Evolutionary conservation across 1,140 invertebrate species (phyloP), one percentile per base, ranked within the genome.

Genomic region (Meloidogyne chitwoodi): DNA sequence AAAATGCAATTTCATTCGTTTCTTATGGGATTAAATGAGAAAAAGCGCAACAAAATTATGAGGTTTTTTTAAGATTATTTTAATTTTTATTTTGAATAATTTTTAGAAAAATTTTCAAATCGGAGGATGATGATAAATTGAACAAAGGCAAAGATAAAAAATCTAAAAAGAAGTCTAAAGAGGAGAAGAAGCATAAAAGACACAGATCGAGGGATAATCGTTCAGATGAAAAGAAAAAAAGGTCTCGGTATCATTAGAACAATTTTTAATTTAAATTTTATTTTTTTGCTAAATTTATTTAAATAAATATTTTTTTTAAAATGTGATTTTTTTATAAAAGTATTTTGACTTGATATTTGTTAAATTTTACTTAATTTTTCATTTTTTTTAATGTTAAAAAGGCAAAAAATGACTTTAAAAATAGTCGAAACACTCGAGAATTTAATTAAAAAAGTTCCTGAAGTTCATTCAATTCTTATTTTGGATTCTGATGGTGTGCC

Each of bases 401-500:
- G 19, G 3, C 1, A 68, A 61, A 68, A 29, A 29, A 79, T 80
- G 79, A 77, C 61, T 16, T 29, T 77, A 29, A 77, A 78, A 63
- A 76, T 80, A 34, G 66, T 74, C 27, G 77, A 82, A 14, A 69
- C 70, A 4, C 56, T 80, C 19, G 79, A 80, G 31, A 82, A 69
- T 19, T 31, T 82, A 48, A 82, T 80, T 31, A 63, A 65, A n/a
- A 34, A 48, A 48, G 66, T 68, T 26, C 72, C 83, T 19, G 81
- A 75, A 19, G 66, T 83, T n/a, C 77, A 81, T n/a, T 83, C 81
- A 8, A 80, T 83, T 24, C 48, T 83, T 10, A 81, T 83, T 67
- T 62, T 81, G 24, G 81, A 83, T 56, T 44, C 72, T n/a, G 84
- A 83, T 48, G 81, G 81, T 2, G 81, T 83, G 19, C 84, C 81